phyloP scores from a whole-genome alignment of 2,797 vertebrate species.

The Rhabdomys pumilio region DNA sequence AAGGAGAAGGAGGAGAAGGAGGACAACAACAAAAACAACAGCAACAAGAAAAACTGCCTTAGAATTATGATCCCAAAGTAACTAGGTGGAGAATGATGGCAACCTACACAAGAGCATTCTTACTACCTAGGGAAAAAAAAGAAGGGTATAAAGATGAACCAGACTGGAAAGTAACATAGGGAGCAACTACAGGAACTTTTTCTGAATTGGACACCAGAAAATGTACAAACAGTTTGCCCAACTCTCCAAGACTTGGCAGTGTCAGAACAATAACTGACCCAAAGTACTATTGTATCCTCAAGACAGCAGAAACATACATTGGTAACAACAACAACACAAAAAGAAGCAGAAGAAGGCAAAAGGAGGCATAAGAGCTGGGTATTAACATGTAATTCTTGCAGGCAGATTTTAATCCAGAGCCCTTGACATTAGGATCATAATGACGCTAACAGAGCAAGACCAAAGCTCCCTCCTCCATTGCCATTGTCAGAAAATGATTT shows the following conservation, averaged over 20 bases:
- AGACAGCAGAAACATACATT: slow-evolving; percentile 96
- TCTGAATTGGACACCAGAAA: slow-evolving; percentile 97
- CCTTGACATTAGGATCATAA: slow-evolving; percentile 71
- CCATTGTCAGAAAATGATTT: slow-evolving; percentile 54
- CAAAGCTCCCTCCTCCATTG: slow-evolving; percentile 67
- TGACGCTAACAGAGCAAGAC: slow-evolving; percentile 84
- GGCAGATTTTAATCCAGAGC: slow-evolving; percentile 65
- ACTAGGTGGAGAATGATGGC: slow-evolving; percentile 96
- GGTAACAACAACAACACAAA: slow-evolving; percentile 94
- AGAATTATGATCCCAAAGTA: slow-evolving; percentile 96
- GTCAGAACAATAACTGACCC: slow-evolving; percentile 87
- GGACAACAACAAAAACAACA: slow-evolving; percentile 36
- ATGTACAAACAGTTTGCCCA: slow-evolving; percentile 95
- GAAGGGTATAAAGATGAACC: slow-evolving; percentile 99
- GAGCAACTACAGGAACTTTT: slow-evolving; percentile 92
- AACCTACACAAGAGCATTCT: slow-evolving; percentile 96
- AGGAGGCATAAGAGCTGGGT: slow-evolving; percentile 95
- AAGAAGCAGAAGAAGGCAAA: slow-evolving; percentile 99
- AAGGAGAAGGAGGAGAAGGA: slow-evolving; percentile 89
- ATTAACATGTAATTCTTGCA: slow-evolving; percentile 71
- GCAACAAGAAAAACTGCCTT: slow-evolving; percentile 95
- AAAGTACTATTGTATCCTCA: slow-evolving; percentile 93
- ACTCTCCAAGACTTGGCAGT: slow-evolving; percentile 91
- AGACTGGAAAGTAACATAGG: slow-evolving; percentile 97
- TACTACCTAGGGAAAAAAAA: slow-evolving; percentile 98